Evolutionary conservation across 2,797 vertebrate species (phyloP), one percentile per base, ranked within the genome.

Genomic region (Sciaenops ocellatus): DNA sequence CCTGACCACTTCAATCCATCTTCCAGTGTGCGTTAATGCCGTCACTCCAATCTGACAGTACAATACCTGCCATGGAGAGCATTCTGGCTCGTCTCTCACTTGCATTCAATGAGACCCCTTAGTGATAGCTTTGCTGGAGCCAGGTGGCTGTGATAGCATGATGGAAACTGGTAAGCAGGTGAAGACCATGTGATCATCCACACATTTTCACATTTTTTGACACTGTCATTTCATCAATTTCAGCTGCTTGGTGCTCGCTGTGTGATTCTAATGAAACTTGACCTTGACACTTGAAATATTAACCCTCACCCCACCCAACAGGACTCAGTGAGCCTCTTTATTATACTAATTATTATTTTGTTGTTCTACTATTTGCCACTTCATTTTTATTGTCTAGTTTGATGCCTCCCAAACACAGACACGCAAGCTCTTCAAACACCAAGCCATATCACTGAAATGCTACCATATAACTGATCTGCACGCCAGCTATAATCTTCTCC

Each of bases 401-500:
- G 47, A 78, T 48, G 51, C 60, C 69, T 64, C 12, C 60, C 41
- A 44, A 30, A 34, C 17, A 10, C 65, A 10, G 12, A 30, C 61
- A 73, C 62, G 55, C 60, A 56, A 52, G 57, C 59, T 17, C 57
- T 41, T 54, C 28, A 75, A n/a, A 79, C 76, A 74, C 47, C 56
- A n/a, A 57, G 76, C 46, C 55, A 65, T 77, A 74, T 52, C 0
- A 12, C 64, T 56, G 55, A 80, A 77, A 72, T 72, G 76, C 55
- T 44, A 55, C 74, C 64, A 65, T 61, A 76, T 78, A 75, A 78
- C 67, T 73, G 67, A 78, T 87, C 70, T 78, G 28, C 50, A 72
- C 3, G 30, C 62, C 78, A 73, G 73, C 77, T 84, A 44, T 73
- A 85, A 85, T 86, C 77, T 73, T 76, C 65, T 54, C 68, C 47